A percentile compares a stretch with the other conserved stretches of the same genome.
phyloP scores from a whole-genome alignment of 2,113 vertebrate genomes.

The Spea bombifrons region DNA sequence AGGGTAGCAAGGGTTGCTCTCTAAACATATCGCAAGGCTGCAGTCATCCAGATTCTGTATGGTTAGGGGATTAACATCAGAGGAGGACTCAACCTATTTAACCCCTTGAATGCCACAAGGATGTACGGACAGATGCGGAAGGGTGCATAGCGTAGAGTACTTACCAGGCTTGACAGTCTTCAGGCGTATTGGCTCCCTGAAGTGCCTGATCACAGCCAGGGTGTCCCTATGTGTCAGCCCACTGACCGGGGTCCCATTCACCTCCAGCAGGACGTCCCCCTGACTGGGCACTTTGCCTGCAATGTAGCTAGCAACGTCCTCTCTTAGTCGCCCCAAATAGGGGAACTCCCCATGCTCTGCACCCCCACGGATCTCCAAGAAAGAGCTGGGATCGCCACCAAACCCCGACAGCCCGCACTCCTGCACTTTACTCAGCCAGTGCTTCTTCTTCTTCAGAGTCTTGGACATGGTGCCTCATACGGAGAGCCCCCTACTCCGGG shows the following conservation, averaged over 20 bases:
- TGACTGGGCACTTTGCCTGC: slow-evolving; percentile 73
- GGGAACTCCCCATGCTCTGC: slow-evolving; percentile 92
- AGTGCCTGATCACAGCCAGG: slow-evolving; percentile 89
- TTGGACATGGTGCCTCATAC: slow-evolving; percentile 80
- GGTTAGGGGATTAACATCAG: too few species aligned
- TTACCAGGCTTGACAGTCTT: slow-evolving; percentile 90
- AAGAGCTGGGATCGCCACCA: slow-evolving; percentile 65
- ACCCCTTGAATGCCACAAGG: too few species aligned
- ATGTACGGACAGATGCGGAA: too few species aligned
- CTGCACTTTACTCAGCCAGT: slow-evolving; percentile 90
- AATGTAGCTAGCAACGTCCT: slow-evolving; percentile 74
- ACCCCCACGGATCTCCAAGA: slow-evolving; percentile 79
- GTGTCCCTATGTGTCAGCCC: slow-evolving; percentile 92
- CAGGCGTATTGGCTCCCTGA: slow-evolving; percentile 85
- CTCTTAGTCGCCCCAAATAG: slow-evolving; percentile 73
- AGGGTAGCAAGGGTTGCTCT: too few species aligned
- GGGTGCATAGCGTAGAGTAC: not conserved
- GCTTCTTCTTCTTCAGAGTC: slow-evolving; percentile 91
- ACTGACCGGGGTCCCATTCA: slow-evolving; percentile 93
- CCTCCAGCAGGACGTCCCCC: slow-evolving; percentile 91
- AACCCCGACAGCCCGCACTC: slow-evolving; percentile 85
- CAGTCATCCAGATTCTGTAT: too few species aligned
- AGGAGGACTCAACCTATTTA: too few species aligned
- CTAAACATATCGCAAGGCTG: too few species aligned
- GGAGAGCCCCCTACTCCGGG: slow-evolving; percentile 33